Base-by-base conservation (phyloP, 2,888 invertebrate genomes). In the Lutraria lutraria region DNA sequence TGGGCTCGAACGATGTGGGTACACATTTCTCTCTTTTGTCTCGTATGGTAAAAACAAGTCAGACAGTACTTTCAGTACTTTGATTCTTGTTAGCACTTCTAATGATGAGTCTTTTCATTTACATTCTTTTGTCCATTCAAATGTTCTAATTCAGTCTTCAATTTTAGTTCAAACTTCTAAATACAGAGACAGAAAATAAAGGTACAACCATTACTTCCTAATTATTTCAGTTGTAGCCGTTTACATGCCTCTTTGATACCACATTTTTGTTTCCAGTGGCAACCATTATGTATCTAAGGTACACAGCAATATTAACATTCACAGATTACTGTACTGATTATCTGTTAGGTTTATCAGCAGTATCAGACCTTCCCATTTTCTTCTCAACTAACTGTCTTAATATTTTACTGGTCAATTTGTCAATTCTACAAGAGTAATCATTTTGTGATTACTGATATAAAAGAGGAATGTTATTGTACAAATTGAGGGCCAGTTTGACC, bases 361-460 rank as follows among this genome's bases (percentile, higher is more conserved):
- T 34, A 76, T 31, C 76, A 76, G 76, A 76, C 79, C 88, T 90
- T 86, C 88, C 83, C 79, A 82, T 88, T 87, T 87, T 90, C 88
- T 79, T 88, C 52, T 72, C 29, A 21, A 29, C 60, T 63, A 52
- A 53, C 72, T 86, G 52, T 83, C 81, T 81, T 34, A 15, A 25
- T 76, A 25, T 76, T 76, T 76, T 76, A 88, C 85, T 90, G 90
- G 90, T 88, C 90, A 90, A 90, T 90, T 90, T 88, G 90, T 88
- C 88, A 43, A 54, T 80, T 31, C n/a, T 76, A 34, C 34, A 34
- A 13, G 76, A 76, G 34, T 76, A 31, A 76, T 76, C 31, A 29
- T 76, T 34, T 31, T 34, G 76, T 76, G 76, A 15, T 34, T 34
- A 76, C 31, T 76, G 76, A 76, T 16, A 31, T 76, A 76, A 34